Evolutionary conservation across 2,888 invertebrate species (phyloP).

Genomic region (Hydriomena furcata): DNA sequence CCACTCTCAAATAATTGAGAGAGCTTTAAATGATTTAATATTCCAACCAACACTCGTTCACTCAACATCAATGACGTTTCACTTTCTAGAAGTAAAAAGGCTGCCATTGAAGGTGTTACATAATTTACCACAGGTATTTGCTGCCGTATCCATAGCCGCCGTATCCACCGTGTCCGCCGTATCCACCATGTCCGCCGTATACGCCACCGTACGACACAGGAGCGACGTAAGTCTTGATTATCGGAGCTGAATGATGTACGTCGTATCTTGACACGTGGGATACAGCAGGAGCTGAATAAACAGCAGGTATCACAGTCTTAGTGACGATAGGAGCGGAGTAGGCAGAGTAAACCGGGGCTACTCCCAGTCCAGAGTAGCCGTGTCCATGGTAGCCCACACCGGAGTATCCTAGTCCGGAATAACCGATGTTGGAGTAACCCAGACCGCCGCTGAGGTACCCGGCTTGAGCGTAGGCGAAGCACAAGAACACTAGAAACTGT

Average conservation of each 20-base stretch:
- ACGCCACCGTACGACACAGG: slow-evolving; percentile 42
- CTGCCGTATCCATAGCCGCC: slow-evolving; percentile 37
- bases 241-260: slow-evolving; percentile 51
- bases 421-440: slow-evolving; percentile 40
- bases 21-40: background rate
- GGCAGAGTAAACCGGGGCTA: slow-evolving; percentile 41
- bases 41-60: slow-evolving; percentile 2
- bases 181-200: slow-evolving; percentile 42
- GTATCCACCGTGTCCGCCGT: slow-evolving; percentile 32
- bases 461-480: slow-evolving; percentile 55
- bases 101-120: background rate
- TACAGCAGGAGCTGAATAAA: slow-evolving; percentile 49
- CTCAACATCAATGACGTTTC: background rate
- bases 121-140: slow-evolving; percentile 54
- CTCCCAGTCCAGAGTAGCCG: slow-evolving; percentile 42
- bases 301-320: slow-evolving; percentile 44
- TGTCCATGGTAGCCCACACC: slow-evolving; percentile 34
- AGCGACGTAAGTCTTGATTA: slow-evolving; percentile 47
- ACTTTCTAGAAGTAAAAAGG: slow-evolving; percentile 6
- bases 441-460: slow-evolving; percentile 48
- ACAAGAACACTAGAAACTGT: slow-evolving; percentile 53
- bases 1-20: background rate
- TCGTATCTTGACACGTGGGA: slow-evolving; percentile 58
- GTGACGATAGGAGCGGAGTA: slow-evolving; percentile 47
- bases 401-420: slow-evolving; percentile 40